Evolutionary conservation across 2,113 vertebrate species (phyloP), one percentile per base, ranked within the genome.

Genomic region (Psephotus haematonotus): DNA sequence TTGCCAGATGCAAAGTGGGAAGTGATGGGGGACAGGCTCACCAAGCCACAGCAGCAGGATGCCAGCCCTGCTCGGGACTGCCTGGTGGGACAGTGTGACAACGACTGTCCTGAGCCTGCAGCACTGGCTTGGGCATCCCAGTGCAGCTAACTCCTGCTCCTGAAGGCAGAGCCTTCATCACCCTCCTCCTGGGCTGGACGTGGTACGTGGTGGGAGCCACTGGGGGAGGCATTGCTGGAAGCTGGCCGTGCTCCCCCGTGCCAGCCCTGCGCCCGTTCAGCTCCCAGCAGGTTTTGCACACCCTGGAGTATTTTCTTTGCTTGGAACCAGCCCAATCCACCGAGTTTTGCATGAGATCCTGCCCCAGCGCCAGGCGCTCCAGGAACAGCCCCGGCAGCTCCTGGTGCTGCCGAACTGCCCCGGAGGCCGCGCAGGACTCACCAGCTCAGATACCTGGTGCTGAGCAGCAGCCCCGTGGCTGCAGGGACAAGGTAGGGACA

Each of bases 201-300:
- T 8, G 24, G 29, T 11, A 3, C 5, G 0, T 4, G 35, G n/a
- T 90, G 83, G 43, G 17, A 82, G 8, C 39, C 63, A 24, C 37
- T 1, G 4, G 63, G 33, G 67, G 33, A 64, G 49, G n/a, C 7
- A 2, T 17, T 4, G 4, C 70, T 15, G 2, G 1, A 52, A 79
- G 22, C 55, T 3, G 6, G 3, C 18, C 4, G 1, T 24, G 29
- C n/a, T 57, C 20, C 49, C 71, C 28, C 20, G 6, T 63, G 39
- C 62, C 86, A 52, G 22, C n/a, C 29, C 28, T 8, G 15, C 50
- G 62, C 76, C 1, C 1, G 8, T 23, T 52, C 59, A 76, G n/a
- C 63, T 49, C 83, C 7, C 35, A 60, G 62, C 52, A 47, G 57
- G 44, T 72, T 94, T 89, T 59, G 20, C 44, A 7, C 11, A 3